A percentile compares a stretch with the other conserved stretches of the same genome.
Conservation (phyloP, 2,888 invertebrate genomes). For the Cylloceria caligata region DNA sequence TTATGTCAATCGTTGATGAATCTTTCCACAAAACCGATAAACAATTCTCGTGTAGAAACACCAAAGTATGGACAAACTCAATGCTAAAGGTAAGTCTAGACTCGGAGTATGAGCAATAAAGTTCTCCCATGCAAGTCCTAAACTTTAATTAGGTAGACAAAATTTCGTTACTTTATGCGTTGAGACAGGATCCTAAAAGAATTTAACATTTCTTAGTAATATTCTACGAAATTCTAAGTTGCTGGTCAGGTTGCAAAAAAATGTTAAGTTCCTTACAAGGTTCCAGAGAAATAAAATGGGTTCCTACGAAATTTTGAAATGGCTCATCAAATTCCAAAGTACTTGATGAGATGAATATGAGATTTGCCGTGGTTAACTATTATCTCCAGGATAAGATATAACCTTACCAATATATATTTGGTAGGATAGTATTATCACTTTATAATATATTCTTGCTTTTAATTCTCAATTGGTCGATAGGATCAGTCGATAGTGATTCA, state of each 20-base stretch:
- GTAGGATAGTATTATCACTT: too few species aligned
- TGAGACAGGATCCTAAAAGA: neutral
- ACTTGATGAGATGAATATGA: neutral
- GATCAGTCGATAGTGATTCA: slow-evolving; percentile 13
- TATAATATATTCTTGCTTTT: neutral
- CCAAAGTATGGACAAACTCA: neutral
- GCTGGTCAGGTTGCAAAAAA: neutral
- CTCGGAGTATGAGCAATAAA: neutral
- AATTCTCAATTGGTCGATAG: neutral
- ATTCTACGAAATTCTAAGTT: neutral
- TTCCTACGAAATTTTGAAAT: neutral
- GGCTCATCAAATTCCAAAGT: neutral
- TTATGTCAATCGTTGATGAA: neutral
- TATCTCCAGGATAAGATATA: neutral
- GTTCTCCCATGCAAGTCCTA: neutral
- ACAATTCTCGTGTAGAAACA: neutral
- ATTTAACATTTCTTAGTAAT: neutral
- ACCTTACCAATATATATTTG: neutral
- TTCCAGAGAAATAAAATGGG: neutral
- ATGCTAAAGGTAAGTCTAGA: neutral
- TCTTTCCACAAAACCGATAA: neutral
- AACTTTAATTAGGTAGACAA: neutral
- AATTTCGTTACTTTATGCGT: neutral
- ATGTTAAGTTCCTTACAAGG: neutral
- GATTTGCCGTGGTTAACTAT: neutral